Conservation (phyloP, 2,797 vertebrate species). For the Carcharodon carcharias region DNA sequence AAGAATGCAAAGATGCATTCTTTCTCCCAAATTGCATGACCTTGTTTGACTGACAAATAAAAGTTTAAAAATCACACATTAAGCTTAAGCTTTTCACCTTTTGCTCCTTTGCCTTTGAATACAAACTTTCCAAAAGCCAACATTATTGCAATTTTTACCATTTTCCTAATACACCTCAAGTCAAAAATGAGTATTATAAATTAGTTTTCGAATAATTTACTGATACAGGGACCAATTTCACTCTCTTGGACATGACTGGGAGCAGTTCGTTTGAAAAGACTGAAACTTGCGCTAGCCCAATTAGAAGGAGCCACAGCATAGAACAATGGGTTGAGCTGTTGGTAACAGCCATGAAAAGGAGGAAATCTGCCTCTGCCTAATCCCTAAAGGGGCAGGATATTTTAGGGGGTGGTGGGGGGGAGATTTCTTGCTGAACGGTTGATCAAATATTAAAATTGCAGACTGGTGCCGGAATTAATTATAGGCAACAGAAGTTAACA, state of each 20-base stretch:
- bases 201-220: not conserved
- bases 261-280: not conserved
- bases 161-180: not conserved
- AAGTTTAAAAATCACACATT: not conserved
- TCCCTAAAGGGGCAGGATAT: not conserved
- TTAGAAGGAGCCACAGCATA: not conserved
- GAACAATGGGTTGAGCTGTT: not conserved
- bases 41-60: not conserved
- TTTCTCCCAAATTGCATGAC: constrained; percentile 14
- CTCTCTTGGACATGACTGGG: not conserved
- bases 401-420: too few species aligned
- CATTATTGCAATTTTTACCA: not conserved
- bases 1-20: constrained; percentile 58
- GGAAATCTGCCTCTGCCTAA: not conserved
- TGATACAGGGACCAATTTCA: not conserved
- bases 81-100: not conserved
- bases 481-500: not conserved
- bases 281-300: too few species aligned
- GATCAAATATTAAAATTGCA: not conserved
- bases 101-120: not conserved
- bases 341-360: not conserved
- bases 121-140: not conserved
- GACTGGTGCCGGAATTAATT: not conserved
- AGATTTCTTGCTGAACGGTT: not conserved
- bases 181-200: not conserved